These are phyloP conservation scores for Cylindroiulus punctatus DNA, from an alignment of 2,888 invertebrate genomes.

Conservation along the genomic window DNA sequence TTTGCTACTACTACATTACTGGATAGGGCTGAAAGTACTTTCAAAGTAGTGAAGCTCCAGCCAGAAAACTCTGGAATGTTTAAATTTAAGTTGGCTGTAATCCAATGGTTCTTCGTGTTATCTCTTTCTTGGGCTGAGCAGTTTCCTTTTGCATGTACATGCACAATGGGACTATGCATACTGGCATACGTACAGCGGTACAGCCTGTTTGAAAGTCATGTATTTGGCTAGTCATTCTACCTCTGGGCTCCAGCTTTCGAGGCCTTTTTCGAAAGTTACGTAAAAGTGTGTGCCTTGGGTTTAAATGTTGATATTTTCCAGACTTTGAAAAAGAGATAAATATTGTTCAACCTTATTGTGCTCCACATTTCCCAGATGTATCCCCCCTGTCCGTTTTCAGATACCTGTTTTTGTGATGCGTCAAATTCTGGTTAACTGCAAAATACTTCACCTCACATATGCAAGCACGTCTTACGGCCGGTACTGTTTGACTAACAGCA, in stretches of 20 bases:
- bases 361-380: background rate
- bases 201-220: background rate
- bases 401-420: too few species aligned
- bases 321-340: background rate
- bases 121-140: background rate
- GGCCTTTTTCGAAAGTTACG: background rate
- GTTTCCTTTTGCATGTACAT: background rate
- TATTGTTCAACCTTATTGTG: background rate
- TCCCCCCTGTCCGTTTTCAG: background rate
- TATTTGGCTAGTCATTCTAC: background rate
- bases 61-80: constrained; percentile 16
- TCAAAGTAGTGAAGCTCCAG: background rate
- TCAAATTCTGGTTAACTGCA: background rate
- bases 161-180: background rate
- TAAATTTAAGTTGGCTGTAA: background rate
- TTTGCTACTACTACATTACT: background rate
- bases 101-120: background rate
- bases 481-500: background rate
- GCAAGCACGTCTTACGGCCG: background rate
- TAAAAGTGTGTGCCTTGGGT: background rate
- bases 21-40: background rate
- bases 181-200: too few species aligned
- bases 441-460: background rate
- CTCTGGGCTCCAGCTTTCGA: too few species aligned
- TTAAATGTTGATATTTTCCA: background rate